These are phyloP conservation scores for Sturnus vulgaris DNA, from an alignment of 2,113 vertebrate genomes.

Conservation along the genomic window DNA sequence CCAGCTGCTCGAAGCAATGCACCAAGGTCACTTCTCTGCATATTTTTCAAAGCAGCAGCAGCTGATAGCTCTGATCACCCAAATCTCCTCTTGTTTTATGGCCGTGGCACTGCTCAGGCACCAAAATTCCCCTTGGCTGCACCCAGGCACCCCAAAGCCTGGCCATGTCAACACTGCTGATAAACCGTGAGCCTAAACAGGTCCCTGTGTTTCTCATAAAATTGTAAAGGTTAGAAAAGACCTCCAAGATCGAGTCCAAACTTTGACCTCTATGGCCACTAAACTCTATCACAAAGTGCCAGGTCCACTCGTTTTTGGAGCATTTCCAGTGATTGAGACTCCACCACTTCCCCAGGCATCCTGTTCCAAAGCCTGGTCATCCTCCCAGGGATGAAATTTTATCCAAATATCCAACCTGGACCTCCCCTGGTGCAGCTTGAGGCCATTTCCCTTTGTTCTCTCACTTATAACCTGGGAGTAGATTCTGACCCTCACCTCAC, in stretches of 20 bases:
- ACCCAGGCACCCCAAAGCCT: fast-evolving
- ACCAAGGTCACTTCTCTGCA: fast-evolving
- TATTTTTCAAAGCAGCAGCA: neutral
- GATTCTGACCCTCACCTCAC: fast-evolving
- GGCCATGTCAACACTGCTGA: neutral
- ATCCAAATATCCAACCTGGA: neutral
- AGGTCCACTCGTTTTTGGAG: neutral
- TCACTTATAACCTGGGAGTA: neutral
- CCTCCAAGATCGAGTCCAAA: neutral
- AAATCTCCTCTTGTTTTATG: neutral
- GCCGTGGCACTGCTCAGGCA: neutral
- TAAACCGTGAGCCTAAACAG: neutral
- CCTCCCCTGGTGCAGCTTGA: neutral
- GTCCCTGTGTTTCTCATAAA: neutral
- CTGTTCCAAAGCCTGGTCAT: neutral
- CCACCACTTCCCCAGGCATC: neutral
- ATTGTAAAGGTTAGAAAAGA: neutral
- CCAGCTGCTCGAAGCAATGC: neutral
- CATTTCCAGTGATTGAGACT: neutral
- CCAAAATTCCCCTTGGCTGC: neutral
- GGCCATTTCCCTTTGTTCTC: neutral
- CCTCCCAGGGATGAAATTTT: neutral
- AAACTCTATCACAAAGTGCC: neutral
- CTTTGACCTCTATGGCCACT: neutral
- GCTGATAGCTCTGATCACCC: neutral